Conservation (phyloP, 1,140 invertebrate species). For the Maconellicoccus hirsutus region DNA sequence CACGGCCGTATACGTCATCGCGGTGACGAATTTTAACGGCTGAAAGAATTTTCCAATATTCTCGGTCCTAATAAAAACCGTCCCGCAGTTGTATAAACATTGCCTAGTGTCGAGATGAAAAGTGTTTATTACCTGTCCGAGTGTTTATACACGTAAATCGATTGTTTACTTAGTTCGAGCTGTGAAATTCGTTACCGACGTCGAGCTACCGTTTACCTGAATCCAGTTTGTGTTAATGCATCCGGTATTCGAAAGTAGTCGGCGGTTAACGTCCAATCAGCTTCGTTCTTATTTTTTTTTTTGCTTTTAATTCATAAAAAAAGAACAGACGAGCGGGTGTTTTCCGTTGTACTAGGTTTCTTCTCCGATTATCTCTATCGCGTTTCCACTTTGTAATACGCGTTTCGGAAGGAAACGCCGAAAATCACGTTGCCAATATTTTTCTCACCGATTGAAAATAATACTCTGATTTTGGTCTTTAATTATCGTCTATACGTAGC, state of each 20-base stretch:
- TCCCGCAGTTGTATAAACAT: neutral
- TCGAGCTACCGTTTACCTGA: constrained; percentile 2
- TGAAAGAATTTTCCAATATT: no score
- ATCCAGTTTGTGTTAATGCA: constrained; percentile 3
- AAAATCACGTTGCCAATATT: neutral
- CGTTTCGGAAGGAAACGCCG: no score
- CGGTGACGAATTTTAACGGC: no score
- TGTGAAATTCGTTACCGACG: neutral
- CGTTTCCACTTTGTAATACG: neutral
- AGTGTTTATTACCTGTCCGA: neutral
- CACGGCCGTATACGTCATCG: no score
- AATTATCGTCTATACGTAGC: no score
- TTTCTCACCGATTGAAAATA: neutral
- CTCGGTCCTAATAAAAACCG: neutral
- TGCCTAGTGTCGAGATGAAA: neutral
- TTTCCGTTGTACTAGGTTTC: neutral
- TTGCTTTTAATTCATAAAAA: neutral
- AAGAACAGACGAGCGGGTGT: neutral
- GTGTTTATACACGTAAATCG: neutral
- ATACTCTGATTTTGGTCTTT: neutral
- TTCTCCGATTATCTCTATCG: no score
- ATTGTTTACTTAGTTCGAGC: neutral
- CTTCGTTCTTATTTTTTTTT: neutral
- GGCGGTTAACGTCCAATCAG: neutral
- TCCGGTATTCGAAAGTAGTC: neutral